phyloP scores from a whole-genome alignment of 2,888 invertebrate genomes.

The Sminthurides aquaticus region DNA sequence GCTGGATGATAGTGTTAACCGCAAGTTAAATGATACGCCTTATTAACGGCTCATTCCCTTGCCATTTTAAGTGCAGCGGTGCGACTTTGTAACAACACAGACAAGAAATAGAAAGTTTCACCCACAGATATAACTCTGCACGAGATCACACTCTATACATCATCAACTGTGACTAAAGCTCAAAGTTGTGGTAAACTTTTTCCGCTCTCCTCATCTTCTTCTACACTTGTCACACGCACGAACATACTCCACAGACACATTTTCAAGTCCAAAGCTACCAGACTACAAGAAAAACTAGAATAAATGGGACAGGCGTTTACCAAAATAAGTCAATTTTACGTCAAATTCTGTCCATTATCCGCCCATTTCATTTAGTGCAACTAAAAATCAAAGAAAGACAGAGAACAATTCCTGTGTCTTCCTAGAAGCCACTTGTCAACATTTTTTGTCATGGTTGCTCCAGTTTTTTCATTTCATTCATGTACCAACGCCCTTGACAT shows the following conservation, averaged over 20 bases:
- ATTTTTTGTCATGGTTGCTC: background rate
- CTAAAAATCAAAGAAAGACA: no score
- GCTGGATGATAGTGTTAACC: no score
- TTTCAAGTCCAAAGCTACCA: background rate
- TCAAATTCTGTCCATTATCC: background rate
- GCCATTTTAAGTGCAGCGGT: background rate
- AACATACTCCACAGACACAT: background rate
- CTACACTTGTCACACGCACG: background rate
- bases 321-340: background rate
- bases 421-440: background rate
- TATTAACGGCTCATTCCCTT: no score
- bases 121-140: background rate
- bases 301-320: no score
- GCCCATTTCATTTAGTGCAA: background rate
- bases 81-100: background rate
- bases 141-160: background rate
- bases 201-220: no score
- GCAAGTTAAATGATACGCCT: no score
- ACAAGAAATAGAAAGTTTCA: background rate
- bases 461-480: background rate
- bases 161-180: background rate
- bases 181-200: no score
- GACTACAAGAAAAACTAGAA: no score
- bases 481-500: background rate
- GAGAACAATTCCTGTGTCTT: background rate